These are phyloP conservation scores for Spondyliosoma cantharus DNA, from an alignment of 2,797 vertebrate genomes.

Conservation along the genomic window DNA sequence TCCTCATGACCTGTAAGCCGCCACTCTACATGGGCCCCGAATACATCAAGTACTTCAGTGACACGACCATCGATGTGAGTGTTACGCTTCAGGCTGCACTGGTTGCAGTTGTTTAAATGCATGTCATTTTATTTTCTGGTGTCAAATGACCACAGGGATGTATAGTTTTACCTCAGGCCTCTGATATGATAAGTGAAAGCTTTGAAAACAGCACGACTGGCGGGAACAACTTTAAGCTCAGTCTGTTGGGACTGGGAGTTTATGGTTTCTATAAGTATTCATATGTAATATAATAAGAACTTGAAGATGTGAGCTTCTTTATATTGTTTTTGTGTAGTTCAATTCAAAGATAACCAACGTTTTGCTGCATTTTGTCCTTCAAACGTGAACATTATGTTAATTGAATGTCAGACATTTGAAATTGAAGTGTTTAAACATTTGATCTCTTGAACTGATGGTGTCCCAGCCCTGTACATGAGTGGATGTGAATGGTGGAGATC, in stretches of 20 bases:
- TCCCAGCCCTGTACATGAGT: neutral
- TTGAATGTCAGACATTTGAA: neutral
- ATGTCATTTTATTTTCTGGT: too few relatives aligned
- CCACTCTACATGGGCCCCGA: conserved; percentile 97
- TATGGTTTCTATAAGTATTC: neutral
- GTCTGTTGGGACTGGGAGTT: neutral
- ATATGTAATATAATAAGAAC: neutral
- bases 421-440: neutral
- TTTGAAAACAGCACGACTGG: neutral
- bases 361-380: neutral
- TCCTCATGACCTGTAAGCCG: conserved; percentile 95
- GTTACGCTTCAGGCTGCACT: too few relatives aligned
- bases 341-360: neutral
- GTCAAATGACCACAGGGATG: neutral
- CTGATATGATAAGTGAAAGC: neutral
- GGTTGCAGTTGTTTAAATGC: neutral
- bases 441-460: neutral
- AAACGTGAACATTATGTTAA: neutral
- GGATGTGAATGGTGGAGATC: neutral
- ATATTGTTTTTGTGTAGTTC: neutral
- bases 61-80: conserved; percentile 95
- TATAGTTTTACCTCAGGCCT: neutral
- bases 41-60: conserved; percentile 96
- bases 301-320: neutral
- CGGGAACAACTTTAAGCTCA: neutral